Base-by-base conservation (phyloP, 1,140 invertebrate species). In the Brachionus calyciflorus region DNA sequence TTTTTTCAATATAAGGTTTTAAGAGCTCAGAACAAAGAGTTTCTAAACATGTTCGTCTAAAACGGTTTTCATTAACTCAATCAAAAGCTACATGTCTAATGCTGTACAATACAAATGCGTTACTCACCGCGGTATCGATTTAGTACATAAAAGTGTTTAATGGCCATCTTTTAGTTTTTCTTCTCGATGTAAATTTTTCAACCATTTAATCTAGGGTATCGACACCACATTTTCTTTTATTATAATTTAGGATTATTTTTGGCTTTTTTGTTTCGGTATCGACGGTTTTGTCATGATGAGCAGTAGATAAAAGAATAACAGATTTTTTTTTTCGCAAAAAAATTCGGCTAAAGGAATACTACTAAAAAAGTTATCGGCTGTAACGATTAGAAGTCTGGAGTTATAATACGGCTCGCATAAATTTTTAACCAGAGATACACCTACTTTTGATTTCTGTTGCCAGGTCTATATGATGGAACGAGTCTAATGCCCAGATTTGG, bases 101-200 rank as follows among this genome's bases (percentile, higher is more conserved):
- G 9, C 21, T 21, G 24, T 21, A 60, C n/a, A 60, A 17, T 2
- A 7, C 10, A 30, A 60, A 33, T 3, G 28, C 10, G n/a, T 60
- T 60, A n/a, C n/a, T 30, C n/a, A 2, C 55, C 9, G 68, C 78
- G 44, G 79, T 33, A 77, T 80, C 79, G n/a, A 80, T 21, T 24
- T 80, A 77, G 51, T 80, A 80, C 41, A 46, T 77, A 60, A 81
- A 81, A 6, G 79, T 33, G 1, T 76, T 63, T 41, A 80, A 46
- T 21, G 80, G 77, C 79, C 80, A 81, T 44, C 79, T 37, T 10
- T 77, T 77, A 14, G 76, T 78, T 48, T 77, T 77, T 77, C 79
- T 26, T 78, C 65, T 78, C 30, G 53, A 77, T 10, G 79, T 79
- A 48, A 78, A 78, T 40, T 46, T 75, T 55, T 26, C 33, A 46